Base-by-base conservation (phyloP, 2,113 vertebrate genomes). In the Phodopus roborovskii region DNA sequence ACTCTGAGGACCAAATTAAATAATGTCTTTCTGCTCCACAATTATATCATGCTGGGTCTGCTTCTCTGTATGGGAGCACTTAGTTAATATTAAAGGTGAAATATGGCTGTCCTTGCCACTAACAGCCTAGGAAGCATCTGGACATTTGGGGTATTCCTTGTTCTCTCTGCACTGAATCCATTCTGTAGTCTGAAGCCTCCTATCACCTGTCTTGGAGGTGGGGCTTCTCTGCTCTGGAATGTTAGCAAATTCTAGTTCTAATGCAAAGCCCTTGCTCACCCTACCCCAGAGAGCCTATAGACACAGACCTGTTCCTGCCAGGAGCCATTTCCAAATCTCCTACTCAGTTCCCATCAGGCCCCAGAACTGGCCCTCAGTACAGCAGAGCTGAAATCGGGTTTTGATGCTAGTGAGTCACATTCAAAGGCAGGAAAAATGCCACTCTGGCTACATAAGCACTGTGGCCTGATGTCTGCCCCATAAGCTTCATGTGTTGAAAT, bases 41-140 rank as follows among this genome's bases (percentile, higher is more conserved):
- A 16, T 6, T n/a, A 0, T n/a, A 1, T 1, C 48, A 56, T n/a
- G 50, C 39, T 70, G 50, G 36, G 28, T 1, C 58, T 3, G 7
- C 17, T 77, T 83, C 66, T n/a, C 64, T 13, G 20, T 28, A 20
- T 4, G 33, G 0, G 0, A 33, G 10, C 9, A 50, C 48, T 64
- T 4, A 26, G 6, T 45, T 86, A 56, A 8, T 2, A 48, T 6
- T 64, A 66, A 62, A 87, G 39, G 19, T 90, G 30, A 30, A 0
- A 0, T 17, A 30, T 0, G n/a, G 24, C 26, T 79, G 60, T 39
- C 33, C 48, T 68, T 4, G 0, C 30, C 45, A 12, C 81, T 62
- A 30, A 64, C 62, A 74, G 75, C 48, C 82, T 24, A 60, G 7
- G 13, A 20, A 48, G 9, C n/a, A 20, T 5, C 75, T 58, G 1